Percentiles rank a stretch among this genome's conserved stretches.
Evolutionary conservation across 2,113 vertebrate genomes (phyloP).

Genomic region (Gorsachius goisagi): DNA sequence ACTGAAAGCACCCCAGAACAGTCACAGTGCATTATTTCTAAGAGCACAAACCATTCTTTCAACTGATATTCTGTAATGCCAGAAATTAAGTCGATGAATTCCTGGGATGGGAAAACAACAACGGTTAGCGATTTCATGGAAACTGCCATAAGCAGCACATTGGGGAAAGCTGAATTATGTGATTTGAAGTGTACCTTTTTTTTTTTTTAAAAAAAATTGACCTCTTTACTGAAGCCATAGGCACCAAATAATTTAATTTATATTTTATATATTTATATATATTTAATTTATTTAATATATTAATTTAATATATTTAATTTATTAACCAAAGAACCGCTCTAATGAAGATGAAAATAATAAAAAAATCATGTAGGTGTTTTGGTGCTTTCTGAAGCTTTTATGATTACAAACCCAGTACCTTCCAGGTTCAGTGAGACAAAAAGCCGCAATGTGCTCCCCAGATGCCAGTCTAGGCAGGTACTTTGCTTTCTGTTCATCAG

Average conservation of each 20-base stretch:
- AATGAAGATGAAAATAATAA: neutral
- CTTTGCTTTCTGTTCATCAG: conserved; percentile 90
- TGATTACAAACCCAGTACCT: conserved; percentile 74
- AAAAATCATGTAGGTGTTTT: neutral
- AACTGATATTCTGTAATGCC: neutral
- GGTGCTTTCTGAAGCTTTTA: neutral
- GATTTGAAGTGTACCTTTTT: neutral
- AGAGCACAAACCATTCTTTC: neutral
- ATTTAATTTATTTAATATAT: neutral
- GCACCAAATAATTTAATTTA: neutral
- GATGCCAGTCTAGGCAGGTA: conserved; percentile 91
- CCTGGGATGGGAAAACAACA: neutral
- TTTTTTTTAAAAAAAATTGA: neutral
- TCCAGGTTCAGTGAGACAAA: conserved; percentile 93
- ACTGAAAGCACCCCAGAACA: neutral
- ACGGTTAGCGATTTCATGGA: neutral
- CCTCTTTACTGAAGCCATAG: neutral
- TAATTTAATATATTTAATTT: neutral
- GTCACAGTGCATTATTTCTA: neutral
- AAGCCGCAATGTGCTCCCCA: conserved; percentile 92
- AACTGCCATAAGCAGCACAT: neutral
- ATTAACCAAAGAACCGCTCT: neutral
- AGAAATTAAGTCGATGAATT: neutral
- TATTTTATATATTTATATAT: too few relatives aligned
- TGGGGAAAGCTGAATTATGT: neutral